These are phyloP conservation scores for Eriocheir sinensis DNA, from an alignment of 1,140 invertebrate genomes.

Conservation along the genomic window DNA sequence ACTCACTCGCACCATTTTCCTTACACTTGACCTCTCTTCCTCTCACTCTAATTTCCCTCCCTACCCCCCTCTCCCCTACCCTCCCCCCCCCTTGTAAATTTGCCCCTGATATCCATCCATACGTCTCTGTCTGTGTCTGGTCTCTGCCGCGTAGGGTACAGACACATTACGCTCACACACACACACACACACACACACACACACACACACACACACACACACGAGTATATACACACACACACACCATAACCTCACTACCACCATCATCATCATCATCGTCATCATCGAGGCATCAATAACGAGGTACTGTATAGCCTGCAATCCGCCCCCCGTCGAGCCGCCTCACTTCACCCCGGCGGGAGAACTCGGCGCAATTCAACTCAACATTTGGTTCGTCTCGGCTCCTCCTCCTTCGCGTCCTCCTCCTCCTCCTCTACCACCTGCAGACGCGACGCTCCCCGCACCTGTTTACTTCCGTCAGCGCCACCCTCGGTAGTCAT, in stretches of 20 bases:
- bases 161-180: slow-evolving; percentile 42
- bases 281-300: background rate
- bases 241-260: background rate
- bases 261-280: slow-evolving; percentile 14
- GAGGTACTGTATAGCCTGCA: background rate
- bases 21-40: background rate
- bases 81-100: background rate
- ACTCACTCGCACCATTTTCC: background rate
- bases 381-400: no score
- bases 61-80: background rate
- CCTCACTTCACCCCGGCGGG: background rate
- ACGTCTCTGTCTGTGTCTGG: no score
- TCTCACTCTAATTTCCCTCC: background rate
- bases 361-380: background rate
- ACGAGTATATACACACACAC: slow-evolving; percentile 44
- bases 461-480: slow-evolving; percentile 4
- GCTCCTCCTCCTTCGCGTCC: no score
- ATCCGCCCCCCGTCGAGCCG: background rate
- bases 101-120: background rate
- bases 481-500: background rate
- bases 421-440: background rate
- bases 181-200: slow-evolving; percentile 57
- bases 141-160: background rate
- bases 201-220: slow-evolving; percentile 55
- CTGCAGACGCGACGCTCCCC: background rate